Conservation (phyloP, 2,888 invertebrate species). For the Andrena haemorrhoa region DNA sequence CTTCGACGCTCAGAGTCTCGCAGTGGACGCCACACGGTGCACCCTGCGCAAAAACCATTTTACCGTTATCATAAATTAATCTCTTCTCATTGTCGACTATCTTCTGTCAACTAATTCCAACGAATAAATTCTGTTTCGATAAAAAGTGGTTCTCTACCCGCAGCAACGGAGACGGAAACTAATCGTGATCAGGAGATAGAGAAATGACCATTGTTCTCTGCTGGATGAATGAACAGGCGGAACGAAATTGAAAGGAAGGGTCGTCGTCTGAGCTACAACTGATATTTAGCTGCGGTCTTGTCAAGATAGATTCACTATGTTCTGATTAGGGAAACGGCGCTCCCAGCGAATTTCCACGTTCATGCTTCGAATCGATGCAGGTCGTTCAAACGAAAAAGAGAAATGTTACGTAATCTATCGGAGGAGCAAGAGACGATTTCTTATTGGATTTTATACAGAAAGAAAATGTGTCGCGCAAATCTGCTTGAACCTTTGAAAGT, state of each 20-base stretch:
- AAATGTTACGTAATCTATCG: background rate
- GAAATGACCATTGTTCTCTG: background rate
- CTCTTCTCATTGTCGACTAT: too few relatives aligned
- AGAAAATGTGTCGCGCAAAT: too few relatives aligned
- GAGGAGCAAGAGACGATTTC: background rate
- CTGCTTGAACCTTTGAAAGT: too few relatives aligned
- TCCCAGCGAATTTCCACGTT: constrained; percentile 39
- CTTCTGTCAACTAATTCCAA: too few relatives aligned
- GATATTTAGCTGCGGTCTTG: constrained; percentile 62
- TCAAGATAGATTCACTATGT: constrained; percentile 49
- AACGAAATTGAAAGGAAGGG: constrained; percentile 37
- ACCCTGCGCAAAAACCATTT: too few relatives aligned
- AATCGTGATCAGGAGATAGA: background rate
- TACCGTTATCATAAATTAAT: too few relatives aligned
- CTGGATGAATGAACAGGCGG: background rate
- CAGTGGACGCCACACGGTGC: background rate
- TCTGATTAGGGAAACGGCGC: constrained; percentile 59
- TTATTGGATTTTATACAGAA: too few relatives aligned
- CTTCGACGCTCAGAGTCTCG: background rate
- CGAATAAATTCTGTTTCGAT: too few relatives aligned
- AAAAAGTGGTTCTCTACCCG: too few relatives aligned
- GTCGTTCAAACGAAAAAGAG: constrained; percentile 8
- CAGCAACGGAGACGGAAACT: background rate
- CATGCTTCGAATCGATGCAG: constrained; percentile 21
- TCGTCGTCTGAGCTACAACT: constrained; percentile 44